Percentiles rank a stretch among this genome's conserved stretches.
These are phyloP conservation scores for Archocentrus centrarchus DNA, from an alignment of 2,113 vertebrate species.

Conservation along the genomic window DNA sequence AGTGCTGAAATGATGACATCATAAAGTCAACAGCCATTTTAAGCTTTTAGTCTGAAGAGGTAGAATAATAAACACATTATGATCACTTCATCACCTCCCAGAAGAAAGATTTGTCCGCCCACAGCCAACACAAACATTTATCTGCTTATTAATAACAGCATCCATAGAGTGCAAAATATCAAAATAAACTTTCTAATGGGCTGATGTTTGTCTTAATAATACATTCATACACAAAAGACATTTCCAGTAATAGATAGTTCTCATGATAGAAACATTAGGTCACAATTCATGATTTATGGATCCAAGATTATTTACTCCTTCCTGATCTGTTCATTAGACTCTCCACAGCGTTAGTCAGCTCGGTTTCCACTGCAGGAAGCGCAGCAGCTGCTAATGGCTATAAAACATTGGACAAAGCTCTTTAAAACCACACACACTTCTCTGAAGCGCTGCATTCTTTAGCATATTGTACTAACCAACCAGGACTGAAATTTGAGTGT, in stretches of 20 bases:
- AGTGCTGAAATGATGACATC: conserved; percentile 35
- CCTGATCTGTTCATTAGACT: not conserved
- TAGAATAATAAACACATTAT: not conserved
- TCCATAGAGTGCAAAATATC: not conserved
- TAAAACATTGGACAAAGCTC: not conserved
- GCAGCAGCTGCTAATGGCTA: not conserved
- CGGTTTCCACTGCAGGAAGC: not conserved
- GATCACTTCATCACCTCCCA: conserved; percentile 5
- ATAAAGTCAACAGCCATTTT: conserved; percentile 43
- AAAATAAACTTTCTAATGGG: not conserved
- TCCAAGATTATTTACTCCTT: not conserved
- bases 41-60: conserved; percentile 2
- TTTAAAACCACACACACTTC: not conserved
- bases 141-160: conserved; percentile 2
- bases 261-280: not conserved
- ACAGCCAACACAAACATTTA: not conserved
- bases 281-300: not conserved
- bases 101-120: not conserved
- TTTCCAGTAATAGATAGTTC: not conserved
- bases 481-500: not conserved
- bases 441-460: not conserved
- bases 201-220: not conserved
- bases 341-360: not conserved
- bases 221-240: not conserved
- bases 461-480: not conserved